Base-by-base conservation (phyloP, 2,888 invertebrate species). In the Ennomos fuscantarius region DNA sequence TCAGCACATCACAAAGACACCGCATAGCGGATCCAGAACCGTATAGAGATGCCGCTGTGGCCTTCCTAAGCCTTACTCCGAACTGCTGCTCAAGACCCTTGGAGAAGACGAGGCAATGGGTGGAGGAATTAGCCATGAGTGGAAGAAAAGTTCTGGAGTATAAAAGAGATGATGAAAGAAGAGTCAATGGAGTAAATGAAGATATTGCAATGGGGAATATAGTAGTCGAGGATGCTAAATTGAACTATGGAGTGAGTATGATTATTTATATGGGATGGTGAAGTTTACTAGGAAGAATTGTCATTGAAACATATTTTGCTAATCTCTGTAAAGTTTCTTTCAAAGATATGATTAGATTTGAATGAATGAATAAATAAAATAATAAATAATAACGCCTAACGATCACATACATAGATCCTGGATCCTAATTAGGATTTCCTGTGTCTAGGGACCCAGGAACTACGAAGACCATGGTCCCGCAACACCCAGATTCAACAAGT, bases 51-150 rank as follows among this genome's bases (percentile, higher is more conserved):
- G 88, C 92, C 0, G 89, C 92, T 0, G 65, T 81, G 0, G 84
- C 91, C 1, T 87, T 90, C 66, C 69, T 92, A 8, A 73, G 74
- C 0, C 73, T 93, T 0, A 80, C 96, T 33, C 98, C 98, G 0
- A 89, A 85, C 47, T 95, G 95, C 72, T 95, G 95, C 70, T 75
- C 69, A 0, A 79, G 87, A 40, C 80, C 89, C 0, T 55, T 89
- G 34, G 80, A 79, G 11, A 83, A 76, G 69, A 91, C 91, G 0
- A 83, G 74, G 39, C 76, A 81, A 10, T 91, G 86, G 87, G 82
- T 87, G 1, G 86, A 89, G n/a, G 89, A 91, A 11, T 43, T 89
- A 34, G 85, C 86, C 0, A 36, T 79, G 1, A 86, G 78, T 48
- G 90, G 91, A 0, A 70, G 84, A 5, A 79, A 81, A 33, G 78